Evolutionary conservation across 2,797 vertebrate genomes (phyloP).

Genomic region (Centropyge bicolor): DNA sequence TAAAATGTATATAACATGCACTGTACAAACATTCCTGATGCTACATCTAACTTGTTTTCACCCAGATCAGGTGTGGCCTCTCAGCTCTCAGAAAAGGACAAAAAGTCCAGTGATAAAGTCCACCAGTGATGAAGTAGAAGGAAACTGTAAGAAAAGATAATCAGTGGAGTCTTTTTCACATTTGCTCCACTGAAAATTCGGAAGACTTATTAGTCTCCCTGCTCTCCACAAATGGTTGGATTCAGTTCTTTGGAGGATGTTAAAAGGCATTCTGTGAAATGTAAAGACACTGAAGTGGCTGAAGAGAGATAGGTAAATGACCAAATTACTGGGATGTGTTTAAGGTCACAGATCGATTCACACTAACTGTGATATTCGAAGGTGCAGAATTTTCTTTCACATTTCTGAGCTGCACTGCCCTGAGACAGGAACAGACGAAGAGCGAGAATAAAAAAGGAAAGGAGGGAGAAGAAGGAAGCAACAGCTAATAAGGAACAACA

Average conservation of each 20-base stretch:
- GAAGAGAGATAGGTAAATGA: conserved; percentile 5
- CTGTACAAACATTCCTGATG: not conserved
- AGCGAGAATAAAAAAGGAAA: conserved; percentile 7
- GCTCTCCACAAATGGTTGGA: conserved; percentile 17
- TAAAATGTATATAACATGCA: not conserved
- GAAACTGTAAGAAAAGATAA: conserved; percentile 1
- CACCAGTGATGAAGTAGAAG: not conserved
- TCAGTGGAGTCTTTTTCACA: conserved; percentile 1
- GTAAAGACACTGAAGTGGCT: conserved; percentile 1
- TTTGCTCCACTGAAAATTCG: conserved; percentile 7
- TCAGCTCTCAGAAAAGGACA: not conserved
- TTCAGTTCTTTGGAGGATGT: conserved; percentile 16
- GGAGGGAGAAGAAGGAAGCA: conserved; percentile 31
- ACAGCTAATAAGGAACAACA: conserved; percentile 53
- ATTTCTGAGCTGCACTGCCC: not conserved
- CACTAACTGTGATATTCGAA: not conserved
- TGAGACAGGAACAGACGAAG: conserved; percentile 12
- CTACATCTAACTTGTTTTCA: conserved; percentile 3
- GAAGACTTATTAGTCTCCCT: not conserved
- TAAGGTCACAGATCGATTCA: conserved; percentile 5
- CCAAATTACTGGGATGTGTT: conserved; percentile 1
- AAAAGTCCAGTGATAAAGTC: not conserved
- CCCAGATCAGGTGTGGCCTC: not conserved
- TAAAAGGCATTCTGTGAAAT: conserved; percentile 30
- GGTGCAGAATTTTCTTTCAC: conserved; percentile 28